These are phyloP conservation scores for Monoplex corrugatus DNA, from an alignment of 2,888 invertebrate species.

Conservation along the genomic window DNA sequence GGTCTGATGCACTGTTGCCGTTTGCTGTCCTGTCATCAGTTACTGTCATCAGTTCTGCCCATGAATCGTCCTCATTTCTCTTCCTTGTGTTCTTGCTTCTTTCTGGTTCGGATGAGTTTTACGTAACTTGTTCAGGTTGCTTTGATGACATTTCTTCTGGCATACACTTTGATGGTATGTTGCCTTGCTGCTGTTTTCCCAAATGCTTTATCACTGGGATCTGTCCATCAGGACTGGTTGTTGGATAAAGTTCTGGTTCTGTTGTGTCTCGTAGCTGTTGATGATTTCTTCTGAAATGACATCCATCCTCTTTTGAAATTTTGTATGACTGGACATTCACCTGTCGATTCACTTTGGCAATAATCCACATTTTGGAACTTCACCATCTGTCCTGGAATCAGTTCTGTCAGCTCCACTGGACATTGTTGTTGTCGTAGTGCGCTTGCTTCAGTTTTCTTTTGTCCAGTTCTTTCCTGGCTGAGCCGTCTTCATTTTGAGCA, in stretches of 20 bases:
- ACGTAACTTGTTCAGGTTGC: background rate
- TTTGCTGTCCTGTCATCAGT: no score
- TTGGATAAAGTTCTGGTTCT: background rate
- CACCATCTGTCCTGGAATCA: background rate
- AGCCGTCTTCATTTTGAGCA: background rate
- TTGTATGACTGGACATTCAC: background rate
- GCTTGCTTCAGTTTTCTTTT: background rate
- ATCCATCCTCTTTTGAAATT: background rate
- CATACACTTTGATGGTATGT: background rate
- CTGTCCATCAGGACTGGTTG: background rate
- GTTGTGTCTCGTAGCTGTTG: background rate
- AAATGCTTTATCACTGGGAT: background rate
- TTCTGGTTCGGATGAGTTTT: no score
- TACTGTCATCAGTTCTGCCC: no score
- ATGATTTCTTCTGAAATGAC: background rate
- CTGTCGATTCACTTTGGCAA: background rate
- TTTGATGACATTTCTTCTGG: background rate
- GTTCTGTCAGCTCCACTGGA: background rate
- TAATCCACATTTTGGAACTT: background rate
- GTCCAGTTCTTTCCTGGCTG: background rate
- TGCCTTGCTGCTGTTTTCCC: background rate
- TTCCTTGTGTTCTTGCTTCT: no score
- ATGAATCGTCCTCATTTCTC: no score
- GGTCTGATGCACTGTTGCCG: no score
- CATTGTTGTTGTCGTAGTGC: background rate